A percentile compares a stretch with the other conserved stretches of the same genome.
Evolutionary conservation across 2,113 vertebrate species (phyloP).

Genomic region (Microcebus tavaratra): DNA sequence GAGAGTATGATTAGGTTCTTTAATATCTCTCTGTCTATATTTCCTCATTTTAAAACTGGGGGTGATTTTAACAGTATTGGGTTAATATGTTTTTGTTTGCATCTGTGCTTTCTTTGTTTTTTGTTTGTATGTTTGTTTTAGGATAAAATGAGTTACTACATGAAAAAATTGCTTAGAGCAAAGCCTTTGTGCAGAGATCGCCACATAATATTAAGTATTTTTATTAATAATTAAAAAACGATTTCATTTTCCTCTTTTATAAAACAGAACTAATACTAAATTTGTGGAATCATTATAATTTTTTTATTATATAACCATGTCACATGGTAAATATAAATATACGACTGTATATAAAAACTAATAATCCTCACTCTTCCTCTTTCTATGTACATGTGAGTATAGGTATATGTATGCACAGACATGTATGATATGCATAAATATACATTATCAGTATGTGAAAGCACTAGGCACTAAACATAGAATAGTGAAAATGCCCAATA

Average conservation of each 20-base stretch:
- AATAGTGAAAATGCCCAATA: neutral
- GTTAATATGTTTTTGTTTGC: neutral
- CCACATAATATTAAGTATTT: neutral
- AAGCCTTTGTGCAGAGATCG: neutral
- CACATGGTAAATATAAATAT: neutral
- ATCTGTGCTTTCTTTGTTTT: neutral
- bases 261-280: neutral
- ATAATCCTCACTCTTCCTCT: neutral
- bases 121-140: neutral
- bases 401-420: neutral
- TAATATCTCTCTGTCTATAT: neutral
- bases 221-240: neutral
- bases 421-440: no score
- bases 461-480: neutral
- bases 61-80: neutral
- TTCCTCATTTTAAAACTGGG: neutral
- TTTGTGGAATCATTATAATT: neutral
- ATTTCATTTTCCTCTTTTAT: neutral
- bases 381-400: no score
- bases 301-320: neutral
- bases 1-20: neutral
- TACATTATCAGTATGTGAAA: neutral
- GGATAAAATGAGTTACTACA: neutral
- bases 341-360: no score
- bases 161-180: neutral